Conservation (phyloP, 1,140 invertebrate genomes). For the Pachypsylla venusta region DNA sequence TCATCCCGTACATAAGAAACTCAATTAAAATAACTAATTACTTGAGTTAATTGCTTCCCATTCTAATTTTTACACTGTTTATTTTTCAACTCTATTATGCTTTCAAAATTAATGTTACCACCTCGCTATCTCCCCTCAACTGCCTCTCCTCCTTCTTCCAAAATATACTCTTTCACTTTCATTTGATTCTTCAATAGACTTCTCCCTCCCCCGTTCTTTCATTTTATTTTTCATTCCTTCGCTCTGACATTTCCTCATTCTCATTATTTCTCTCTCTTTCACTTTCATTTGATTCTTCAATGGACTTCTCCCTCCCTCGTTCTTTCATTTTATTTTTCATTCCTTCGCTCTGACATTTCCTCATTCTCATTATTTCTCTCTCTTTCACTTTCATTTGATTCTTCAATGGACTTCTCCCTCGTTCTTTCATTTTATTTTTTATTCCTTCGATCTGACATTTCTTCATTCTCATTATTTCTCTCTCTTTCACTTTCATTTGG, state of each 20-base stretch:
- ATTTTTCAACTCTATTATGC: conserved; percentile 9
- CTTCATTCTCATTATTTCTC: background rate
- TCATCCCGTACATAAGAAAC: background rate
- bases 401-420: background rate
- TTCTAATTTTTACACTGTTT: conserved; percentile 10
- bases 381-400: background rate
- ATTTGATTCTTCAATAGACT: no score
- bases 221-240: no score
- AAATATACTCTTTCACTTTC: no score
- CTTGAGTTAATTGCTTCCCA: conserved; percentile 7
- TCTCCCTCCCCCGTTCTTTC: background rate
- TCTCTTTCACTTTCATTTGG: background rate
- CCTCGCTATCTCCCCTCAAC: no score
- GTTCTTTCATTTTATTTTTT: background rate
- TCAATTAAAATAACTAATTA: conserved; percentile 10
- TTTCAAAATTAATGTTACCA: conserved; percentile 8
- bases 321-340: background rate
- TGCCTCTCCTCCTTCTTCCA: no score
- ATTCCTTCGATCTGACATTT: background rate
- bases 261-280: no score
- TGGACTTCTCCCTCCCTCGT: background rate
- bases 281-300: no score
- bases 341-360: background rate
- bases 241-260: no score
- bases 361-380: background rate